Evolutionary conservation across 2,797 vertebrate species (phyloP).

Genomic region (Echeneis naucrates): DNA sequence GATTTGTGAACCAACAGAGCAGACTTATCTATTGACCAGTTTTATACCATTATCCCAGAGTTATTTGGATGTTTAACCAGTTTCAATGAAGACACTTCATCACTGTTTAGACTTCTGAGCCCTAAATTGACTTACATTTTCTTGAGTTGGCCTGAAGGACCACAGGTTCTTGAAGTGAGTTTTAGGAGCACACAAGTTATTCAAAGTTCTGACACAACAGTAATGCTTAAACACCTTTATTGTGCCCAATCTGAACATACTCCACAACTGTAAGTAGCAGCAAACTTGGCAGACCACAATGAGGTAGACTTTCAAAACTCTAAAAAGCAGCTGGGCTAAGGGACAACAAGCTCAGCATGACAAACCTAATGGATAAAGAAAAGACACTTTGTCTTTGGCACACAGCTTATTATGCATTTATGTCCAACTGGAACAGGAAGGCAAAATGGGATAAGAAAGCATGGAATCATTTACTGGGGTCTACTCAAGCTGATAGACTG

Average conservation of each 20-base stretch:
- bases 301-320: constrained; percentile 99
- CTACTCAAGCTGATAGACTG: constrained; percentile 86
- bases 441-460: constrained; percentile 77
- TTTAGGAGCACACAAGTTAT: not conserved
- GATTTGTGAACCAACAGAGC: too few species aligned
- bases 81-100: too few species aligned
- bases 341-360: constrained; percentile 93
- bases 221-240: constrained; percentile 99
- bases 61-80: too few species aligned
- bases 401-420: constrained; percentile 89
- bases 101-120: too few species aligned
- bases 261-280: constrained; percentile 96
- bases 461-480: constrained; percentile 78
- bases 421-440: constrained; percentile 83
- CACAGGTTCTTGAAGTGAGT: too few species aligned
- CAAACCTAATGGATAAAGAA: constrained; percentile 78
- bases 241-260: constrained; percentile 97
- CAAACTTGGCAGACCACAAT: constrained; percentile 98
- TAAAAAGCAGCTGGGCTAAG: constrained; percentile 96
- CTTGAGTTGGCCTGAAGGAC: too few species aligned
- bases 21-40: too few species aligned
- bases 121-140: too few species aligned
- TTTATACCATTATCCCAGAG: too few species aligned
- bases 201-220: constrained; percentile 32
- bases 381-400: constrained; percentile 95